Conservation (phyloP, 2,113 vertebrate genomes). For the Orcinus orca region DNA sequence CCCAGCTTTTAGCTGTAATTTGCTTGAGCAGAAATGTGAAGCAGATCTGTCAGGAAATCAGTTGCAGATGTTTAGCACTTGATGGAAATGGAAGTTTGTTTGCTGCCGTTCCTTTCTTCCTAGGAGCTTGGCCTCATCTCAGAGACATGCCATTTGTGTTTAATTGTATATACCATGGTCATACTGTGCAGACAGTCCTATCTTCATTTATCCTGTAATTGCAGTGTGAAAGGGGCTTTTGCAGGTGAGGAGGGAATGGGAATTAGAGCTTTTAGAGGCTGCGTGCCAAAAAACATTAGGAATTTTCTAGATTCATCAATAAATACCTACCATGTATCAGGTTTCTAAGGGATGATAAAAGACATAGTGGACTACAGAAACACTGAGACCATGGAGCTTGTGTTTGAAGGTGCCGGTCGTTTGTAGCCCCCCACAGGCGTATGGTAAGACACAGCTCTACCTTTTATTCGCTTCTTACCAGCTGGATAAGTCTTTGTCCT, state of each 20-base stretch:
- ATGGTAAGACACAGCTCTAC: background rate
- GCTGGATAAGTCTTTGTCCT: background rate
- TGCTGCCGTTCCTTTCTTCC: conserved; percentile 40
- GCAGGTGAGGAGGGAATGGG: background rate
- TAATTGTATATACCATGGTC: conserved; percentile 22
- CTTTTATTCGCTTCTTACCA: background rate
- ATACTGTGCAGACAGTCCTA: background rate
- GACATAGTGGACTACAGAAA: background rate
- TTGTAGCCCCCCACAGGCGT: background rate
- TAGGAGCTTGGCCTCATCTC: conserved; percentile 44
- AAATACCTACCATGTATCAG: background rate
- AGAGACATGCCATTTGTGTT: conserved; percentile 56
- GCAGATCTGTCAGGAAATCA: conserved; percentile 44
- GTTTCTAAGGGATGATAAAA: background rate
- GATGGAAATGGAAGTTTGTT: conserved; percentile 65
- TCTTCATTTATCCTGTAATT: background rate
- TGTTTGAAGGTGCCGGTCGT: background rate
- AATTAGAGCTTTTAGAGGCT: background rate
- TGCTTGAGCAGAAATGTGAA: conserved; percentile 69
- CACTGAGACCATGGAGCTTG: background rate
- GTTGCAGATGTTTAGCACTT: conserved; percentile 55
- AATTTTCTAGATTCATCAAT: background rate
- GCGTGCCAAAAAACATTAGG: background rate
- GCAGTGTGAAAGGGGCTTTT: background rate
- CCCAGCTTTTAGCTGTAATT: conserved; percentile 71